Evolutionary conservation across 2,113 vertebrate genomes (phyloP), one percentile per base, ranked within the genome.

Genomic region (Argyrosomus japonicus): DNA sequence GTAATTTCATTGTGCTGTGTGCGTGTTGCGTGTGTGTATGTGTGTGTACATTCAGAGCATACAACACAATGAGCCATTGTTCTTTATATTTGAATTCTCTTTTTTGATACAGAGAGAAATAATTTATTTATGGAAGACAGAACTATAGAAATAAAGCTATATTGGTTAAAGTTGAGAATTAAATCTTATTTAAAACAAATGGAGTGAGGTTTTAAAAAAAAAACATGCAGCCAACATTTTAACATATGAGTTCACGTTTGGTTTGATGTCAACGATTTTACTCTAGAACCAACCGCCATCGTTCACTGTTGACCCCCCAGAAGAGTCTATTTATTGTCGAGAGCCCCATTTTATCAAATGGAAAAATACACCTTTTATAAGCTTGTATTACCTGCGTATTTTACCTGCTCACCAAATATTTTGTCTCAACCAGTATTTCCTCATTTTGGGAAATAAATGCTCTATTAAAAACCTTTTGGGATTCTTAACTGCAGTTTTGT

Each of bases 281-380:
- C 81, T 80, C 88, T 40, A 86, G 88, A 89, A 84, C 92, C 94
- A 93, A 91, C 91, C 63, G 53, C 95, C 57, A 94, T 94, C 95
- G 94, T 95, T 91, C 64, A 70, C 63, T 50, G 51, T 75, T 93
- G 94, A 95, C 95, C 64, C 68, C 36, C 51, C 95, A 96, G 81
- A 95, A 94, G 85, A 92, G 93, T 96, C 93, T 98, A 98, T 99
- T 98, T 98, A 99, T 98, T 98, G 95, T 96, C 94, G 90, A 96
- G 95, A 96, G 96, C 96, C 96, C 93, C 88, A 93, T 95, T 97
- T 97, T 97, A 96, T 97, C 95, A 96, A 93, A 96, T 96, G 96
- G 95, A 90, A 94, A 96, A 95, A 78, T 95, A 94, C 92, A 94
- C 95, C 94, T 95, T 40, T 94, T 95, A 96, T 97, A 97, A 96